Percentiles rank a stretch among this genome's conserved stretches.
Conservation (phyloP, 1,140 invertebrate species). For the Pseudobourletiella spinata region DNA sequence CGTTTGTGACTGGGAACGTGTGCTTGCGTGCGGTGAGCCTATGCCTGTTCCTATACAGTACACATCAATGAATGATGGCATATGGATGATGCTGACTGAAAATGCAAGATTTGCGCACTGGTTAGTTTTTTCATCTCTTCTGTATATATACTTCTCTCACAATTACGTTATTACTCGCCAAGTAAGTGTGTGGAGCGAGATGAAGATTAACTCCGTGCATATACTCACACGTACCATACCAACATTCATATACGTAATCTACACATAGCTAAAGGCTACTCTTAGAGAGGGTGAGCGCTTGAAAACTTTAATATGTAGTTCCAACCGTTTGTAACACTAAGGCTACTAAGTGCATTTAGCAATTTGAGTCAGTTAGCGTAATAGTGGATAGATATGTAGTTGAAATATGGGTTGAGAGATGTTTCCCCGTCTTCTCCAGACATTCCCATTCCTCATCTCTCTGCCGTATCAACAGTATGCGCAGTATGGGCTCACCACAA, state of each 20-base stretch:
- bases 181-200: no score
- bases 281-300: no score
- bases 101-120: constrained; percentile 6
- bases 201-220: no score
- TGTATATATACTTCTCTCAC: background rate
- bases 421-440: background rate
- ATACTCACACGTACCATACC: background rate
- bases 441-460: no score
- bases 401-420: no score
- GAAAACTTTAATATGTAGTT: background rate
- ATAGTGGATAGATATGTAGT: background rate
- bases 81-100: background rate
- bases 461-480: no score
- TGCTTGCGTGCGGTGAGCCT: background rate
- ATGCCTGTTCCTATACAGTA: background rate
- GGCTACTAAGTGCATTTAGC: background rate
- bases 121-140: background rate
- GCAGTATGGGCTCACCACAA: no score
- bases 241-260: no score
- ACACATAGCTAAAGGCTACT: no score
- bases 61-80: background rate
- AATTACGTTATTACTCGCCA: no score
- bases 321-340: background rate
- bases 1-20: background rate
- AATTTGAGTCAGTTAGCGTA: background rate